Conservation (phyloP, 2,888 invertebrate genomes). For the Apamea crenata region DNA sequence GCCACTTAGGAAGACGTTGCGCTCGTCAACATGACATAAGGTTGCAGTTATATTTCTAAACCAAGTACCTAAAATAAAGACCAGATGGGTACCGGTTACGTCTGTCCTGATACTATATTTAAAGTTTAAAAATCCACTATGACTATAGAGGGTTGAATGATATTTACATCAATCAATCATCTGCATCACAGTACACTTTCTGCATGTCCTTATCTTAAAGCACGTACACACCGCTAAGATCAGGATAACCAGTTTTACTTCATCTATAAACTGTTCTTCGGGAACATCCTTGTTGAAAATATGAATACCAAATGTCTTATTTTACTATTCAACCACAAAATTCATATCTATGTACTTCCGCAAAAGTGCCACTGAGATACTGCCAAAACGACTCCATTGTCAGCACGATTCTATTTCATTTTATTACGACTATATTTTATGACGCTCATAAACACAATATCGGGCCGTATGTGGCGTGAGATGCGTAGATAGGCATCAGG, state of each 20-base stretch:
- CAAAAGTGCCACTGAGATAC: constrained; percentile 15
- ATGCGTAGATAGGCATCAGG: constrained; percentile 63
- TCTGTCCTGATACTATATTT: background rate
- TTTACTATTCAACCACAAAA: constrained; percentile 40
- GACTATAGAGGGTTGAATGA: background rate
- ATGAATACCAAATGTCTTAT: constrained; percentile 27
- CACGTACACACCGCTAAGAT: background rate
- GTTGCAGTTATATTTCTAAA: background rate
- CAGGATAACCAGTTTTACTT: constrained; percentile 2
- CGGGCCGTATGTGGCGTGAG: constrained; percentile 26
- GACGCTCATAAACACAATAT: constrained; percentile 57
- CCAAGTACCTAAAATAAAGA: background rate
- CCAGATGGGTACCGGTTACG: background rate
- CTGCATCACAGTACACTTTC: background rate
- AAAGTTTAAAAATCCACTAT: background rate
- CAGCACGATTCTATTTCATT: constrained; percentile 33
- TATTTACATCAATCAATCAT: background rate
- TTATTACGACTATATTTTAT: constrained; percentile 59
- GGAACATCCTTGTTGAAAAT: constrained; percentile 18
- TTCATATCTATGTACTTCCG: constrained; percentile 29
- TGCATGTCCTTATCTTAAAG: background rate
- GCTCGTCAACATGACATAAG: background rate
- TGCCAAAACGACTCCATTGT: constrained; percentile 30
- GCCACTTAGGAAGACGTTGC: background rate
- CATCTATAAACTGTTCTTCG: background rate